A percentile compares a stretch with the other conserved stretches of the same genome.
These are phyloP conservation scores for Acrossocheilus fasciatus DNA, from an alignment of 2,797 vertebrate species.

Conservation along the genomic window DNA sequence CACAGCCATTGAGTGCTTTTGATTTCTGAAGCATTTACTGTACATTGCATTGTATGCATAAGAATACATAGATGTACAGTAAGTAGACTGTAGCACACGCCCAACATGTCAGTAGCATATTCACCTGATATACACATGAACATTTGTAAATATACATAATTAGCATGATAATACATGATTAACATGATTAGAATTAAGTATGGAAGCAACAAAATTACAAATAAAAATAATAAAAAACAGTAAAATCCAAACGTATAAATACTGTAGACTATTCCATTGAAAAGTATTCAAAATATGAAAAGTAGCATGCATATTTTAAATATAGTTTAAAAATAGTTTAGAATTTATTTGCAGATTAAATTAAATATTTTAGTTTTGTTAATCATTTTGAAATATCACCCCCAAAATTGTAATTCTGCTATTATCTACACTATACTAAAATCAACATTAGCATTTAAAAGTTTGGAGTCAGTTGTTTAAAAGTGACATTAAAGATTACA, in stretches of 20 bases:
- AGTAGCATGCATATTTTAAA: neutral
- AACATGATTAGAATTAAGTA: neutral
- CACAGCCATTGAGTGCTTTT: neutral
- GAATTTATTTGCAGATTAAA: neutral
- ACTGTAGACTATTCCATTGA: neutral
- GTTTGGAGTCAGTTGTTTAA: neutral
- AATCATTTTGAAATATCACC: neutral
- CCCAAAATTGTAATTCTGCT: neutral
- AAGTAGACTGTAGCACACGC: neutral
- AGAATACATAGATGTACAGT: neutral
- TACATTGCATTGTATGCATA: neutral
- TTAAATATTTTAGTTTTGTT: neutral
- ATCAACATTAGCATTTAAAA: neutral
- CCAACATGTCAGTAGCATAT: neutral
- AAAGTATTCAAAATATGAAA: neutral
- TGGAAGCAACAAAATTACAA: neutral
- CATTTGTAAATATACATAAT: neutral
- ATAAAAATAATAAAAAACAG: too few relatives aligned
- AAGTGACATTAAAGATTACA: neutral
- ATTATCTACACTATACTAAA: neutral
- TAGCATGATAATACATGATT: neutral
- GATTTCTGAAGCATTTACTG: neutral
- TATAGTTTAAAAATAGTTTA: accelerated
- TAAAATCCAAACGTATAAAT: neutral
- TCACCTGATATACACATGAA: neutral